Percentiles rank a stretch among this genome's conserved stretches.
phyloP scores from a whole-genome alignment of 2,113 vertebrate species.

The Cygnus atratus region DNA sequence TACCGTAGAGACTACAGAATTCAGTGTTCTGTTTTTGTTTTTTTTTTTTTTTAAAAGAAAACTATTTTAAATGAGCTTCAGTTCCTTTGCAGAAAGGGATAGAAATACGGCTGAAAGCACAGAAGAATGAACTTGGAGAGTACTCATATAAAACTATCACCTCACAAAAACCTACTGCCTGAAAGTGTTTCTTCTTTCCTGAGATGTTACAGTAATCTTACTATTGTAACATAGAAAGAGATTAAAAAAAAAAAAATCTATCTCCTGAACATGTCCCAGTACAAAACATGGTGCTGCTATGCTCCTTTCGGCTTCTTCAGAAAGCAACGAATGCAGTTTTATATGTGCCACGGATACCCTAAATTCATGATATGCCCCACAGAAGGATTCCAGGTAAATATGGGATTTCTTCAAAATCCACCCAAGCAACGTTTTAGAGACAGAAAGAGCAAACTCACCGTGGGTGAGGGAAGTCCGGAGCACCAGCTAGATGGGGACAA shows the following conservation, averaged over 20 bases:
- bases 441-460: not conserved
- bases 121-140: not conserved
- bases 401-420: not conserved
- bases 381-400: not conserved
- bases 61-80: not conserved
- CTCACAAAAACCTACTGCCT: not conserved
- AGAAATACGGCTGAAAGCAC: not conserved
- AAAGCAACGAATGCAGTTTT: not conserved
- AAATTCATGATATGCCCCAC: rapidly evolving
- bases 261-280: not conserved
- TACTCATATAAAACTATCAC: not conserved
- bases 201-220: not conserved
- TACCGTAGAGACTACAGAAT: not conserved
- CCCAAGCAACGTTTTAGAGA: not conserved
- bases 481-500: rapidly evolving
- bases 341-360: not conserved
- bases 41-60: not conserved
- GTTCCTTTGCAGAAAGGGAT: not conserved
- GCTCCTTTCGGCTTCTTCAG: not conserved
- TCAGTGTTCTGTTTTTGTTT: not conserved
- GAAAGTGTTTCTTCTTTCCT: not conserved
- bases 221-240: not conserved
- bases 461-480: not conserved
- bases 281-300: rapidly evolving
- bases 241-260: not conserved